These are phyloP conservation scores for Clistopyga incitator DNA, from an alignment of 2,888 invertebrate species.

Conservation along the genomic window DNA sequence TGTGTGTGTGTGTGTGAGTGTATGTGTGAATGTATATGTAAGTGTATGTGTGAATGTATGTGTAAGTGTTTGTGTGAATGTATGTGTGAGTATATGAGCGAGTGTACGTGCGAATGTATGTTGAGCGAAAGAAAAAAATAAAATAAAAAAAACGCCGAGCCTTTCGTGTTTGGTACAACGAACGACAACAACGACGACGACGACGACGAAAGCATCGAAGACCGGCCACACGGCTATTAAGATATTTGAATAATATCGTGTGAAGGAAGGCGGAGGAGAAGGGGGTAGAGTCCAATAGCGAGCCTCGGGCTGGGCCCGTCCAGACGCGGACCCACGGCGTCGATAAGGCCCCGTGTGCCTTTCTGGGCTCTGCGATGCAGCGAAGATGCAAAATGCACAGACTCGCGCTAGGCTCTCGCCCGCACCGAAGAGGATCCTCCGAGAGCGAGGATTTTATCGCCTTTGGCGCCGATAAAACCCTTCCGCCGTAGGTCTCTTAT, in stretches of 20 bases:
- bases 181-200: slow-evolving; percentile 28
- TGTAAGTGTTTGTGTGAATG: no score
- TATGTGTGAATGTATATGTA: no score
- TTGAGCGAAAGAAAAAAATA: not conserved
- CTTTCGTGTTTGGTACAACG: slow-evolving; percentile 31
- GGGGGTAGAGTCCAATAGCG: slow-evolving; percentile 7
- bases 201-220: slow-evolving; percentile 49
- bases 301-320: slow-evolving; percentile 37
- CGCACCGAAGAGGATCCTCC: slow-evolving; percentile 52
- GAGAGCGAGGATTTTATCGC: slow-evolving; percentile 62
- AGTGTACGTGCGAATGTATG: no score
- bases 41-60: no score
- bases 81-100: no score
- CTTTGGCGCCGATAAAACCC: slow-evolving; percentile 62
- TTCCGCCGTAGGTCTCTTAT: slow-evolving; percentile 26
- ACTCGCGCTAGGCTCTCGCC: slow-evolving; percentile 14
- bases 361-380: slow-evolving; percentile 32
- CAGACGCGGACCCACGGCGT: slow-evolving; percentile 51
- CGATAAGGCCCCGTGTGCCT: slow-evolving; percentile 54
- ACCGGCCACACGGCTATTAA: slow-evolving; percentile 67
- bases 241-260: slow-evolving; percentile 73
- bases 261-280: slow-evolving; percentile 19
- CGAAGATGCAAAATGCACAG: slow-evolving; percentile 25
- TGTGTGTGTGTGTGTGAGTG: no score
- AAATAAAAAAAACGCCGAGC: slow-evolving; percentile 8